Evolutionary conservation across 2,113 vertebrate genomes (phyloP).

Genomic region (Hippocampus guttulatus): DNA sequence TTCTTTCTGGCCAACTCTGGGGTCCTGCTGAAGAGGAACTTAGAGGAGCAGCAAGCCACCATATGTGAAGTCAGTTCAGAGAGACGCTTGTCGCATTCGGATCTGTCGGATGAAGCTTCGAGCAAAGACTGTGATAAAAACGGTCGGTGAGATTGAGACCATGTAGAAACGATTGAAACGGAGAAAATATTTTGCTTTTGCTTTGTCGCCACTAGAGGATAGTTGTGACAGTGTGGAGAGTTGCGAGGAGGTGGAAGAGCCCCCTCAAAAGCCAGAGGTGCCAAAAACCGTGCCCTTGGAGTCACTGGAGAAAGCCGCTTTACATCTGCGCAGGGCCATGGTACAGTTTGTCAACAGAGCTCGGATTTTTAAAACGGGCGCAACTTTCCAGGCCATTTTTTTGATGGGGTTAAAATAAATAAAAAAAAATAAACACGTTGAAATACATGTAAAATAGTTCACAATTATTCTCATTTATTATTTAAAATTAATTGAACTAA

Average conservation of each 20-base stretch:
- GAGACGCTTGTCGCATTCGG: slow-evolving; percentile 3
- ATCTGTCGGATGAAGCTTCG: background rate
- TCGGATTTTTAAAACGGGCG: too few relatives aligned
- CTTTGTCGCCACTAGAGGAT: background rate
- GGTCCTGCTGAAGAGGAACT: slow-evolving; percentile 66
- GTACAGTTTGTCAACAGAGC: slow-evolving; percentile 57
- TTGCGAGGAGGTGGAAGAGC: background rate
- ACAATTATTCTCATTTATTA: background rate
- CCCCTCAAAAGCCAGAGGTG: slow-evolving; percentile 17
- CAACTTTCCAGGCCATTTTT: background rate
- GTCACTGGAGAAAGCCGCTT: slow-evolving; percentile 74
- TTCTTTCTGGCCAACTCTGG: slow-evolving; percentile 85
- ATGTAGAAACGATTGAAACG: background rate
- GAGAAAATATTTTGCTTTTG: background rate
- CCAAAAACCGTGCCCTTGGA: slow-evolving; percentile 46
- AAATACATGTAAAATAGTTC: background rate
- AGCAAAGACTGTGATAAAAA: slow-evolving; percentile 15
- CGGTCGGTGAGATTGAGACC: slow-evolving; percentile 15
- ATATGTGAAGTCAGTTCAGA: slow-evolving; percentile 10
- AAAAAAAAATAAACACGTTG: background rate
- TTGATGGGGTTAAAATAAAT: background rate
- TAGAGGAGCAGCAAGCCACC: slow-evolving; percentile 16
- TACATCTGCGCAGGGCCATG: slow-evolving; percentile 81
- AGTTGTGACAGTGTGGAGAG: background rate
- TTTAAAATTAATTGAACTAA: too few relatives aligned